Evolutionary conservation across 2,113 vertebrate genomes (phyloP), one percentile per base, ranked within the genome.

Genomic region (Tiliqua scincoides): DNA sequence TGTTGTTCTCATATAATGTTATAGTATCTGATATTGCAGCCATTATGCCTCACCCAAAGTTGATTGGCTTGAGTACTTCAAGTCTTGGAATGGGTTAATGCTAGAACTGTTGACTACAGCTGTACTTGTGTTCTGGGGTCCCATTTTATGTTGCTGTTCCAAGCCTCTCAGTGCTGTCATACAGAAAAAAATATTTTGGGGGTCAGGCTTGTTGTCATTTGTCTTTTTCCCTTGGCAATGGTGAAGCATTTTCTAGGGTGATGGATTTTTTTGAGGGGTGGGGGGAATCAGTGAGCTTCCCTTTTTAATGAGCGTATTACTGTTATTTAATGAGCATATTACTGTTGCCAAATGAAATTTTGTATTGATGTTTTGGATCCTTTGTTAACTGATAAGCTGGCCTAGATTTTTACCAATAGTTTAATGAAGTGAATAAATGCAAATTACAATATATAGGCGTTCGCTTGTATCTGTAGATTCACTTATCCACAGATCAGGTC

Each of bases 51-150:
- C 57, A 48, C 74, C 71, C 35, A 59, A 72, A 72, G 25, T n/a
- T 4, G n/a, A 30, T 78, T 78, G 37, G 32, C 35, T 71, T 18
- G 5, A 18, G 35, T 72, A 23, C 32, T 32, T n/a, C 76, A 61
- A 40, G 59, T n/a, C 70, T 74, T 74, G 25, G 59, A 48, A 62
- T 32, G 82, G 35, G 37, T 48, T 83, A 74, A 75, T 35, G 14
- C 40, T 65, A 21, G 72, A 61, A 65, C 63, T 76, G 59, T 54
- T 75, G 72, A 25, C n/a, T 65, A 67, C 83, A 84, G 61, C 83
- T 84, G 72, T 84, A 59, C 65, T 84, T 84, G 73, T 84, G 59
- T 25, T 84, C 72, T 54, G n/a, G 72, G 62, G 59, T 84, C 43
- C 20, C 30, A 75, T 65, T 48, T 84, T 65, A 84, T 84, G 72